Conservation (phyloP, 1,140 invertebrate genomes). For the Sesamia nonagrioides region DNA sequence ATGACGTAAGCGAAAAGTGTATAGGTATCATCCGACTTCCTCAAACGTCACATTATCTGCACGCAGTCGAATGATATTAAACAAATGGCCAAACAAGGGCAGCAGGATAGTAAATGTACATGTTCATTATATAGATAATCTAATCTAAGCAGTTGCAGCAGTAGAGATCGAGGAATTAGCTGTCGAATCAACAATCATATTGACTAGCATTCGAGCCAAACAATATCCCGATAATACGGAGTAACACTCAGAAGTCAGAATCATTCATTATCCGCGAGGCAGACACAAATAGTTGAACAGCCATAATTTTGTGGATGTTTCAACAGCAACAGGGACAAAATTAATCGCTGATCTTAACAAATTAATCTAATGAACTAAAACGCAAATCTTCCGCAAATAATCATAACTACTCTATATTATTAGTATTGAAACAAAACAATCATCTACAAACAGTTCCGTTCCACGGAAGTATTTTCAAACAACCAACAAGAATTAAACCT, state of each 20-base stretch:
- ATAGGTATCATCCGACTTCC: constrained; percentile 1
- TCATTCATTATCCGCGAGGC: too few species aligned
- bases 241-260: too few species aligned
- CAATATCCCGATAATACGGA: too few species aligned
- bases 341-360: neutral
- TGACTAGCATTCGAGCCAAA: too few species aligned
- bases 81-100: neutral
- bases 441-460: constrained; percentile 2
- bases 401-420: constrained; percentile 10
- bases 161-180: too few species aligned
- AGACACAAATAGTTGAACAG: neutral
- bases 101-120: neutral
- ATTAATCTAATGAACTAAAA: neutral
- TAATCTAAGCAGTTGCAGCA: too few species aligned
- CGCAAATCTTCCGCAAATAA: neutral
- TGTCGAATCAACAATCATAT: too few species aligned
- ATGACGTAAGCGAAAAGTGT: constrained; percentile 12
- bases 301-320: neutral
- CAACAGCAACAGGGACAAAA: neutral
- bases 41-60: constrained; percentile 2
- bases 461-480: constrained; percentile 25
- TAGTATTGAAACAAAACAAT: constrained; percentile 22
- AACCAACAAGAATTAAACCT: constrained; percentile 14
- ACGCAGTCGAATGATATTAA: neutral
- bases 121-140: too few species aligned